Conservation (phyloP, 2,888 invertebrate species). For the Acrobasis consociella region DNA sequence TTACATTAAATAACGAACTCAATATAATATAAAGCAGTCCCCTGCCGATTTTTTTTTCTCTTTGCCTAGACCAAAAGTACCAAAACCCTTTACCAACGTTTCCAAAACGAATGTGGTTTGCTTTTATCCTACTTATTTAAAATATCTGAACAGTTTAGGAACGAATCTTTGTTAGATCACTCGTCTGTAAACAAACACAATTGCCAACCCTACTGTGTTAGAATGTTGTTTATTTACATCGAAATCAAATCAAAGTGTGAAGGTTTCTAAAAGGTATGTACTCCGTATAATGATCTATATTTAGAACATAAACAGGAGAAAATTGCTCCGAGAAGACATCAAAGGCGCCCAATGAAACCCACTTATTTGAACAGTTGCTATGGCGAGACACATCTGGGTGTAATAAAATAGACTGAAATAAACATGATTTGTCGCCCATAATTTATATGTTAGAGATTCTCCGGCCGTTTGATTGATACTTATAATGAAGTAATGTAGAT, state of each 20-base stretch:
- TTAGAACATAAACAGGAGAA: slow-evolving; percentile 58
- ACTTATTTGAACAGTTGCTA: slow-evolving; percentile 61
- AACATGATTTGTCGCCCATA: slow-evolving; percentile 48
- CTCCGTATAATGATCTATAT: slow-evolving; percentile 38
- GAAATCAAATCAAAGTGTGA: slow-evolving; percentile 23
- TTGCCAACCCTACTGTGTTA: not conserved
- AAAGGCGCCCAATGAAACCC: slow-evolving; percentile 68
- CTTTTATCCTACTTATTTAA: too few relatives aligned
- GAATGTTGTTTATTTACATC: slow-evolving; percentile 10
- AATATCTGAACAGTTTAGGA: too few relatives aligned
- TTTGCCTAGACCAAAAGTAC: too few relatives aligned
- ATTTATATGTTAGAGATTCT: slow-evolving; percentile 38
- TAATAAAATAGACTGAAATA: slow-evolving; percentile 65
- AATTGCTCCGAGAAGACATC: slow-evolving; percentile 66
- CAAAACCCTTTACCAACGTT: too few relatives aligned
- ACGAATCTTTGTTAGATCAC: too few relatives aligned
- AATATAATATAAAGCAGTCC: too few relatives aligned
- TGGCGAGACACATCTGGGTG: slow-evolving; percentile 62
- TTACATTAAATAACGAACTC: too few relatives aligned
- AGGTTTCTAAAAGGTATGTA: slow-evolving; percentile 23
- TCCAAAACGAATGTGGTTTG: too few relatives aligned
- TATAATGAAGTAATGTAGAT: not conserved
- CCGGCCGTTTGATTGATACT: slow-evolving; percentile 1
- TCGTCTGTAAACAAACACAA: too few relatives aligned
- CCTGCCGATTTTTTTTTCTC: too few relatives aligned